A percentile compares a stretch with the other conserved stretches of the same genome.
Evolutionary conservation across 2,797 vertebrate species (phyloP).

Genomic region (Atherinosoma microstoma): DNA sequence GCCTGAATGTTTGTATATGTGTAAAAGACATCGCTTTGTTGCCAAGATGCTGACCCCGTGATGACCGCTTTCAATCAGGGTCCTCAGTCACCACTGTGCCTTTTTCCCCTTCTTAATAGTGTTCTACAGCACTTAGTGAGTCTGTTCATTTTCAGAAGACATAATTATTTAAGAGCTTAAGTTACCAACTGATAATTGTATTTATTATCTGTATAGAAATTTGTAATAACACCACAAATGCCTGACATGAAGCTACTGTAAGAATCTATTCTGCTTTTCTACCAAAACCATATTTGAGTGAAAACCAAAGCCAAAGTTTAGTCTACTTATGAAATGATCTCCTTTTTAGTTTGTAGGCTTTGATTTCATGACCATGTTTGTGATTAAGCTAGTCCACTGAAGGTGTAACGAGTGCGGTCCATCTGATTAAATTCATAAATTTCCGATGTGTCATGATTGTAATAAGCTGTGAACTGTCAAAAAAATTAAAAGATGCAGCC

Average conservation of each 20-base stretch:
- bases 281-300: constrained; percentile 15
- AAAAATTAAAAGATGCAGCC: constrained; percentile 29
- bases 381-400: constrained; percentile 20
- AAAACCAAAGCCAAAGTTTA: constrained; percentile 69
- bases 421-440: background rate
- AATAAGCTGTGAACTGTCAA: constrained; percentile 33
- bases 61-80: constrained; percentile 50
- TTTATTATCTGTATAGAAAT: constrained; percentile 53
- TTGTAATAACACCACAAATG: constrained; percentile 13
- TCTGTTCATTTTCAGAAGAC: constrained; percentile 31
- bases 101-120: constrained; percentile 42
- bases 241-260: constrained; percentile 16
- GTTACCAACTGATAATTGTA: constrained; percentile 25
- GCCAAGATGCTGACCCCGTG: constrained; percentile 78
- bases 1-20: constrained; percentile 16
- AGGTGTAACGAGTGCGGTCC: background rate
- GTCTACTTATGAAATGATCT: constrained; percentile 38
- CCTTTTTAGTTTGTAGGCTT: constrained; percentile 37
- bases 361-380: constrained; percentile 50
- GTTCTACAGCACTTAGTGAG: constrained; percentile 27
- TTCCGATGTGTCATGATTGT: constrained; percentile 48
- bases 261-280: constrained; percentile 30
- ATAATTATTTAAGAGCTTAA: constrained; percentile 20
- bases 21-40: constrained; percentile 62
- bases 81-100: constrained; percentile 73